Percentiles rank a stretch among this genome's conserved stretches.
Evolutionary conservation across 1,140 invertebrate species (phyloP).

Genomic region (Cydia amplana): DNA sequence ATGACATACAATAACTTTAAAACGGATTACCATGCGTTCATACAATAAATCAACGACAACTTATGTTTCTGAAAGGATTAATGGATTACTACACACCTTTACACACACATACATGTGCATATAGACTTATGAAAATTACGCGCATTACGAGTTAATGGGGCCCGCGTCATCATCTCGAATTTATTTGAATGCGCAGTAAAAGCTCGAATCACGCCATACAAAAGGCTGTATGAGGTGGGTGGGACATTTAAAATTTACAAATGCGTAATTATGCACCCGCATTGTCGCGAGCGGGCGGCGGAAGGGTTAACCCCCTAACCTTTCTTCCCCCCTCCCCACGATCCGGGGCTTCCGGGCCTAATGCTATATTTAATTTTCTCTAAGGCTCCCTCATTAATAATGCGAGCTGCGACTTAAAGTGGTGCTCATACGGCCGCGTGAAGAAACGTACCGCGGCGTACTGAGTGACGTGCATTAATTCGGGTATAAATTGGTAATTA

Average conservation of each 20-base stretch:
- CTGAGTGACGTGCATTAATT: slow-evolving; percentile 24
- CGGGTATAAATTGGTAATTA: slow-evolving; percentile 30
- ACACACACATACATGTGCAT: neutral
- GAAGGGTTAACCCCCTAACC: slow-evolving; percentile 67
- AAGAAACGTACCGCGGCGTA: slow-evolving; percentile 21
- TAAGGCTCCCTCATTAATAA: slow-evolving; percentile 79
- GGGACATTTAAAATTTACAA: slow-evolving; percentile 79
- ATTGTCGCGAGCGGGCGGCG: slow-evolving; percentile 67
- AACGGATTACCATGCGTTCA: neutral
- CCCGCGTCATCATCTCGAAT: slow-evolving; percentile 66
- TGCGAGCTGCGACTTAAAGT: slow-evolving; percentile 78
- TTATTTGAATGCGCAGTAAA: slow-evolving; percentile 66
- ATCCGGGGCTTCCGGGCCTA: slow-evolving; percentile 75
- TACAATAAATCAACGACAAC: slow-evolving; percentile 14
- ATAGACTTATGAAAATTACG: slow-evolving; percentile 50
- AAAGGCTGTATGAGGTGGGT: slow-evolving; percentile 73
- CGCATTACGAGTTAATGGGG: slow-evolving; percentile 62
- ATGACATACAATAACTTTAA: too few species aligned
- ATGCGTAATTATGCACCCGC: slow-evolving; percentile 79
- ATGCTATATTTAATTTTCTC: slow-evolving; percentile 80
- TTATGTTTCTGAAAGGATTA: neutral
- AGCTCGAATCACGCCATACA: slow-evolving; percentile 75
- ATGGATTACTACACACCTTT: slow-evolving; percentile 12
- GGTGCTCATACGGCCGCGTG: slow-evolving; percentile 66
- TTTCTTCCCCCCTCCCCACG: slow-evolving; percentile 55